These are phyloP conservation scores for Eurytoma californica DNA, from an alignment of 2,888 invertebrate species.

Conservation along the genomic window DNA sequence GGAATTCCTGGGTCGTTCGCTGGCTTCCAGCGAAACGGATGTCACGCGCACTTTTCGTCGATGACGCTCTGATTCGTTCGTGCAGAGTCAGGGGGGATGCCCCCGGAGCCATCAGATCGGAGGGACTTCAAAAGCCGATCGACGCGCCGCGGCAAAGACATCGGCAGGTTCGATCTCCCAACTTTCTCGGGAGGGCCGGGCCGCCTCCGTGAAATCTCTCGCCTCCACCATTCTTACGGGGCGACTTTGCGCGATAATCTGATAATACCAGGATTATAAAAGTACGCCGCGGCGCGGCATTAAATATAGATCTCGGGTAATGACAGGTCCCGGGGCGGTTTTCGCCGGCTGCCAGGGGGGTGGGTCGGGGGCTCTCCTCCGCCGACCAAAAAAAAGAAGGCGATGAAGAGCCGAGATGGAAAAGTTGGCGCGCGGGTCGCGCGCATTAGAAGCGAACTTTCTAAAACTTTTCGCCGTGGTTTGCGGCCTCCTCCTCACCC, in stretches of 20 bases:
- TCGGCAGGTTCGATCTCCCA: conserved; percentile 44
- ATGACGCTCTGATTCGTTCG: not conserved
- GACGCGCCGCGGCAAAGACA: conserved; percentile 14
- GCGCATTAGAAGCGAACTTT: not conserved
- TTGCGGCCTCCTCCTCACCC: not conserved
- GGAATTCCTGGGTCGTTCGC: too few species aligned
- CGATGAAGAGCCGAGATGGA: not conserved
- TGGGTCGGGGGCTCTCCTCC: not conserved
- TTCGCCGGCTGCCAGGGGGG: conserved; percentile 28
- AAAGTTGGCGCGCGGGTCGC: conserved; percentile 16
- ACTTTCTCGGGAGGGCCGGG: conserved; percentile 19
- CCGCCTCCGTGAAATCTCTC: conserved; percentile 52
- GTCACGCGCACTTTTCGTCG: conserved; percentile 2
- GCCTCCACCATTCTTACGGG: conserved; percentile 39
- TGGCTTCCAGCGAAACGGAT: not conserved
- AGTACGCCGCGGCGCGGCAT: conserved; percentile 58
- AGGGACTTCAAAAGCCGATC: conserved; percentile 20
- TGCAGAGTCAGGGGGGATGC: conserved; percentile 11
- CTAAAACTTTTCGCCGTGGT: conserved; percentile 10
- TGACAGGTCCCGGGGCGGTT: conserved; percentile 61
- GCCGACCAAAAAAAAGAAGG: conserved; percentile 9
- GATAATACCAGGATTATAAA: conserved; percentile 66
- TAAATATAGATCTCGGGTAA: conserved; percentile 64
- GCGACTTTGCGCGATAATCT: conserved; percentile 61
- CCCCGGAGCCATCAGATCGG: not conserved